Conservation (phyloP, 2,113 vertebrate genomes). For the Pavo muticus region DNA sequence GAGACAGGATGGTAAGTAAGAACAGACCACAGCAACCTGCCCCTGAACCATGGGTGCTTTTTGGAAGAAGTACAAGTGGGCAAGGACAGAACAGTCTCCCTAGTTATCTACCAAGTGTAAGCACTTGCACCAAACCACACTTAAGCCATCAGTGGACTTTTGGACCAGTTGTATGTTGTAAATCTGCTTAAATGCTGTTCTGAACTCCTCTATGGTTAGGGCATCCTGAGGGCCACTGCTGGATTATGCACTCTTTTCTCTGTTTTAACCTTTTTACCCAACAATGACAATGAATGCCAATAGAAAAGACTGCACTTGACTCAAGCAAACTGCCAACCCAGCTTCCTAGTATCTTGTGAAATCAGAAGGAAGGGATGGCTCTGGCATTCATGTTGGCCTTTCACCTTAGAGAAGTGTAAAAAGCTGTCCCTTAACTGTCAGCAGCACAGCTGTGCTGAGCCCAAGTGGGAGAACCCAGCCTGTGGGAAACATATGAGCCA, state of each 20-base stretch:
- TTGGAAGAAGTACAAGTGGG: not conserved
- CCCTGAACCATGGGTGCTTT: not conserved
- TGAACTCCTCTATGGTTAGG: not conserved
- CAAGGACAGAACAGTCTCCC: not conserved
- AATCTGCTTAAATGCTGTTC: not conserved
- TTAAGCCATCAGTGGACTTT: not conserved
- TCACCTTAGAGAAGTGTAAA: not conserved
- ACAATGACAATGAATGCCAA: not conserved
- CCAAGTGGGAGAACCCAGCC: not conserved
- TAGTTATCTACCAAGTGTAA: not conserved
- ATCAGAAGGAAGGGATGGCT: not conserved
- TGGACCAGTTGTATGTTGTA: not conserved
- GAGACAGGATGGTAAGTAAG: not conserved
- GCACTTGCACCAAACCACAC: accelerated
- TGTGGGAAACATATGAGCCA: not conserved
- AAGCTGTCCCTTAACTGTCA: not conserved
- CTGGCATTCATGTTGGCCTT: not conserved
- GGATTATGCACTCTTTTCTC: not conserved
- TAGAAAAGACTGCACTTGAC: not conserved
- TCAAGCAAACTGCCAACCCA: not conserved
- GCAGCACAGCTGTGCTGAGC: not conserved
- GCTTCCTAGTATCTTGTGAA: not conserved
- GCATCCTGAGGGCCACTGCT: not conserved
- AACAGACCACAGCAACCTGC: not conserved
- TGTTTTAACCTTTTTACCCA: not conserved